Conservation (phyloP, 2,888 invertebrate genomes). For the Rhagonycha lutea region DNA sequence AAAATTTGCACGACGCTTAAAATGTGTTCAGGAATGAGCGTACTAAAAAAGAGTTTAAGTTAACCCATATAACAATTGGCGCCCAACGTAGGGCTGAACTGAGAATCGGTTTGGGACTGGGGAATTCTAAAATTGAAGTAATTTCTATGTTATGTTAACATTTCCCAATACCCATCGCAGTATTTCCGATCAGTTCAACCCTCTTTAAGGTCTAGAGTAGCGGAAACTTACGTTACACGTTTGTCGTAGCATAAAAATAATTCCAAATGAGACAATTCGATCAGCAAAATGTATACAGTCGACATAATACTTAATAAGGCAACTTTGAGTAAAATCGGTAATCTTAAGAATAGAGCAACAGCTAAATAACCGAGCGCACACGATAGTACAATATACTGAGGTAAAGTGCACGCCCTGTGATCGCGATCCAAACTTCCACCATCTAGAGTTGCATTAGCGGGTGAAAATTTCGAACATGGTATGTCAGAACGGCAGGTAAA, state of each 20-base stretch:
- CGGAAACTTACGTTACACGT: constrained; percentile 68
- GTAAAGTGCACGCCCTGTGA: constrained; percentile 81
- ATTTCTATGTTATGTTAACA: too few species aligned
- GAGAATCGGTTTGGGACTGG: too few species aligned
- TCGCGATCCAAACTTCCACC: constrained; percentile 55
- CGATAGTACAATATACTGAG: constrained; percentile 85
- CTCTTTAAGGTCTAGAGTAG: too few species aligned
- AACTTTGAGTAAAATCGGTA: constrained; percentile 83
- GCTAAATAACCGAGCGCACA: constrained; percentile 84
- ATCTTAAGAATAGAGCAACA: constrained; percentile 80
- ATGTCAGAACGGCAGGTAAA: constrained; percentile 66
- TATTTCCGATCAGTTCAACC: neutral
- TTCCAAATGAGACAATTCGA: constrained; percentile 78
- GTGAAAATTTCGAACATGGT: constrained; percentile 57
- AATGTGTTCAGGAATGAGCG: constrained; percentile 77
- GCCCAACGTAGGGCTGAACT: neutral
- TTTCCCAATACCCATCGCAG: too few species aligned
- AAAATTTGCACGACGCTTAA: constrained; percentile 78
- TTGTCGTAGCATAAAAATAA: constrained; percentile 83
- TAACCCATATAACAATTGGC: neutral
- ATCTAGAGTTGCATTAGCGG: constrained; percentile 60
- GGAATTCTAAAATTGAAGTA: too few species aligned
- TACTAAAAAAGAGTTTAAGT: constrained; percentile 52
- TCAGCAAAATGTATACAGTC: constrained; percentile 77
- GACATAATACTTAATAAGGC: constrained; percentile 78